phyloP scores from a whole-genome alignment of 2,797 vertebrate genomes.

The Spea hammondii region DNA sequence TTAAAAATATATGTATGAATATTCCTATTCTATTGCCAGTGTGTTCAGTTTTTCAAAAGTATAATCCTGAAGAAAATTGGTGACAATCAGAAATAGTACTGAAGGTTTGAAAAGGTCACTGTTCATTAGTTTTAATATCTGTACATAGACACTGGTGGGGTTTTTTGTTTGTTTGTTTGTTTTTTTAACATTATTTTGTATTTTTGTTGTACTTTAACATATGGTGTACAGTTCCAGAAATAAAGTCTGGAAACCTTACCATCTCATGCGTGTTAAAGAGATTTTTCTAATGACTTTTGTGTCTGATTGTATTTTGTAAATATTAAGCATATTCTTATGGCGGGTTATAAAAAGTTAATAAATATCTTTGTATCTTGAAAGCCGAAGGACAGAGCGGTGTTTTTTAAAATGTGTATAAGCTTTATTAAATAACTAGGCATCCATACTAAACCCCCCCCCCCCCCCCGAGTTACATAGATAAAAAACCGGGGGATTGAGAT shows the following conservation, averaged over 20 bases:
- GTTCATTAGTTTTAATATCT: conserved; percentile 91
- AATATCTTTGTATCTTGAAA: no score
- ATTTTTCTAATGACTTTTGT: conserved; percentile 9
- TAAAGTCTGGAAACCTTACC: conserved; percentile 93
- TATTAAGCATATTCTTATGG: background rate
- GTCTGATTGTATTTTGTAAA: background rate
- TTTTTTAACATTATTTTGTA: conserved; percentile 98
- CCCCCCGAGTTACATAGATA: no score
- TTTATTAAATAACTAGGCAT: background rate
- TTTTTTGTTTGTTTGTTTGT: conserved; percentile 63
- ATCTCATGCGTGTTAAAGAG: conserved; percentile 40
- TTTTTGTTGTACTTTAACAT: conserved; percentile 99
- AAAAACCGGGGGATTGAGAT: no score
- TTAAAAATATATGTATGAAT: conserved; percentile 58
- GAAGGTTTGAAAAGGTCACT: conserved; percentile 91
- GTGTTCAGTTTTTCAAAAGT: conserved; percentile 60
- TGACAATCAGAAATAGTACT: conserved; percentile 95
- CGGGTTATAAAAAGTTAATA: no score
- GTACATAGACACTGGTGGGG: conserved; percentile 93
- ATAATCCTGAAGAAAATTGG: conserved; percentile 62
- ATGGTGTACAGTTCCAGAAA: conserved; percentile 99
- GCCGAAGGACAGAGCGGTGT: no score
- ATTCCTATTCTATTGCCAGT: conserved; percentile 62
- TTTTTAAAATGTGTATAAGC: background rate
- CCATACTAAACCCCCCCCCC: no score